Evolutionary conservation across 2,888 invertebrate species (phyloP).

Genomic region (Lottia scabra): DNA sequence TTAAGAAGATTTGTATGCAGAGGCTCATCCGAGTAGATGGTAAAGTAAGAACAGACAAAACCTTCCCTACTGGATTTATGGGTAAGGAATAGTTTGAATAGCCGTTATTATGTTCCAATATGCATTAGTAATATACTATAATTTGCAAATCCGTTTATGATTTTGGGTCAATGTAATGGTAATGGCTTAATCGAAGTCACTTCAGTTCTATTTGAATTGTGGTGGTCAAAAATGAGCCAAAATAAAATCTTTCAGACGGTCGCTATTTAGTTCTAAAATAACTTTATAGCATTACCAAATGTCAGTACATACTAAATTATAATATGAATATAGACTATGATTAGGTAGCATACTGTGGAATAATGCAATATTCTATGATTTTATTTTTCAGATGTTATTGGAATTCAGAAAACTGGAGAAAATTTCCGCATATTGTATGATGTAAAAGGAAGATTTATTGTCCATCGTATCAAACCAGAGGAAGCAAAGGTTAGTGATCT

Average conservation of each 20-base stretch:
- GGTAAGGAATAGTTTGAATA: slow-evolving; percentile 77
- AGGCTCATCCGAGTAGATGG: slow-evolving; percentile 98
- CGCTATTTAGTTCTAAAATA: slow-evolving; percentile 31
- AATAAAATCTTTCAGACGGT: slow-evolving; percentile 40
- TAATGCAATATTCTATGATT: slow-evolving; percentile 18
- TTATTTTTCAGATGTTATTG: slow-evolving; percentile 87
- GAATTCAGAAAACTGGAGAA: slow-evolving; percentile 98
- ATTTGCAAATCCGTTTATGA: no score
- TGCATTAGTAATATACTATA: no score
- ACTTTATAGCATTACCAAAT: slow-evolving; percentile 41
- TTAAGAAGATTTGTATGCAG: slow-evolving; percentile 98
- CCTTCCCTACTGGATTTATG: slow-evolving; percentile 99
- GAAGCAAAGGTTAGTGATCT: slow-evolving; percentile 89
- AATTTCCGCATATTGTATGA: slow-evolving; percentile 98
- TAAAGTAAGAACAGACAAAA: slow-evolving; percentile 96
- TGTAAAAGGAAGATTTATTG: slow-evolving; percentile 97
- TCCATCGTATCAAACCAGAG: slow-evolving; percentile 96
- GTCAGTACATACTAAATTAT: slow-evolving; percentile 24
- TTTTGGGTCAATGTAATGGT: no score
- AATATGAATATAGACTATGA: no score
- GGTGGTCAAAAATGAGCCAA: slow-evolving; percentile 39
- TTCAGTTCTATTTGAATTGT: background rate
- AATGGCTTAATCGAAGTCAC: slow-evolving; percentile 41
- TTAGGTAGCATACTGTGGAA: no score
- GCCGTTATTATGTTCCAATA: background rate